Evolutionary conservation across 2,797 vertebrate genomes (phyloP), one percentile per base, ranked within the genome.

Genomic region (Peromyscus eremicus): DNA sequence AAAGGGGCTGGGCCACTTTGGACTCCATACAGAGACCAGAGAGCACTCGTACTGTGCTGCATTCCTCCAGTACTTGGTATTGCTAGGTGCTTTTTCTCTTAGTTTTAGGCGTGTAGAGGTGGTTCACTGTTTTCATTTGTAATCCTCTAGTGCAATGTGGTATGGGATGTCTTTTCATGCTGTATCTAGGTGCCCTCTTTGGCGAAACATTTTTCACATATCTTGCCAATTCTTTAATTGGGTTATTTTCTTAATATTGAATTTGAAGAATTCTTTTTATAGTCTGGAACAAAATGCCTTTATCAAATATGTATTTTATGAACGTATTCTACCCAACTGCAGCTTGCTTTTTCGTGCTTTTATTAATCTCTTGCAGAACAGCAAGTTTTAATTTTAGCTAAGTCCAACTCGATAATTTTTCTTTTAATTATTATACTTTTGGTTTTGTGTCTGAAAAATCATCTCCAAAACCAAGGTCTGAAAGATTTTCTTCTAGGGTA

Each of bases 181-280:
- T 89, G 25, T 60, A 19, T 81, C 86, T 92, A 1, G 7, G 16
- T 27, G 4, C 75, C 55, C 82, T 81, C 55, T 83, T 92, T 66
- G 55, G 55, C 49, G 27, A 85, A 23, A 34, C 37, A 29, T 46
- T 96, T 25, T 84, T 87, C 43, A 90, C 34, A 64, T 46, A 40
- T 70, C 92, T 90, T 9, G 2, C 6, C 23, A 70, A 85, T 89
- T 91, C 62, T 94, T 46, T 86, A 81, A 76, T 16, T 90, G 62
- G 25, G 5, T 92, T 83, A 25, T 43, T 95, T 92, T 68, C 37
- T 96, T 87, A 71, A 37, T 73, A 89, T 70, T 86, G 64, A 94
- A 29, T 89, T 94, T 85, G 75, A 90, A 90, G 37, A 71, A 3
- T 46, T 92, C 5, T 75, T 84, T 90, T 79, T 17, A 60, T 71